Evolutionary conservation across 2,113 vertebrate species (phyloP).

Genomic region (Eubucco bourcierii): DNA sequence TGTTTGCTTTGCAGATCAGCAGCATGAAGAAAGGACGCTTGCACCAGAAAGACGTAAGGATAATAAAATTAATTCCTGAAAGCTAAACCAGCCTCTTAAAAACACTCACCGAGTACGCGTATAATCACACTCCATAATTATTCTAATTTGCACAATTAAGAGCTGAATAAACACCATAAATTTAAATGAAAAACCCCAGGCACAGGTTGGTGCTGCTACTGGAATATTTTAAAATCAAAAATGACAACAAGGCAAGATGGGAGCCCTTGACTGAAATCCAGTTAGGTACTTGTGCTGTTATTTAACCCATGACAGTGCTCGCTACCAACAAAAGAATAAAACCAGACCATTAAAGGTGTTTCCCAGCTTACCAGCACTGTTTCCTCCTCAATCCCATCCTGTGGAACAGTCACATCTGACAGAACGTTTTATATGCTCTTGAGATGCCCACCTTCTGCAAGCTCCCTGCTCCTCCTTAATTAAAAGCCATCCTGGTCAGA

Average conservation of each 20-base stretch:
- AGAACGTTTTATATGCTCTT: neutral
- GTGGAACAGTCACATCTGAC: neutral
- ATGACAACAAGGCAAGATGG: accelerated
- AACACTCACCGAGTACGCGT: neutral
- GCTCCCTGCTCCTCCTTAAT: neutral
- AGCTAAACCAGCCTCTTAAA: slow-evolving; percentile 9
- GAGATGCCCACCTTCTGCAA: neutral
- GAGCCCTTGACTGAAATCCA: neutral
- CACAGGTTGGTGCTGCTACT: neutral
- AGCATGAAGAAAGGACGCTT: neutral
- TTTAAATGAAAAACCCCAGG: slow-evolving; percentile 15
- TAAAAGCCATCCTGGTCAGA: neutral
- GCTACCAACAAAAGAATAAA: neutral
- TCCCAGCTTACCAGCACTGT: neutral
- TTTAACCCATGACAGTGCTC: neutral
- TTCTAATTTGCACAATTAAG: slow-evolving; percentile 51
- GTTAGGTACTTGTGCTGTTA: neutral
- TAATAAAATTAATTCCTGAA: slow-evolving; percentile 10
- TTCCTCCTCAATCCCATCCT: neutral
- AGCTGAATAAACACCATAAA: slow-evolving; percentile 46
- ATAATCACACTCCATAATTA: slow-evolving; percentile 24
- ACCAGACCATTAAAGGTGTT: neutral
- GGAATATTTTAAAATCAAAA: slow-evolving; percentile 18
- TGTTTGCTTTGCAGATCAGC: neutral
- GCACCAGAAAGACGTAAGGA: neutral